Evolutionary conservation across 2,797 vertebrate genomes (phyloP).

Genomic region (Notoglanidium macrostoma): DNA sequence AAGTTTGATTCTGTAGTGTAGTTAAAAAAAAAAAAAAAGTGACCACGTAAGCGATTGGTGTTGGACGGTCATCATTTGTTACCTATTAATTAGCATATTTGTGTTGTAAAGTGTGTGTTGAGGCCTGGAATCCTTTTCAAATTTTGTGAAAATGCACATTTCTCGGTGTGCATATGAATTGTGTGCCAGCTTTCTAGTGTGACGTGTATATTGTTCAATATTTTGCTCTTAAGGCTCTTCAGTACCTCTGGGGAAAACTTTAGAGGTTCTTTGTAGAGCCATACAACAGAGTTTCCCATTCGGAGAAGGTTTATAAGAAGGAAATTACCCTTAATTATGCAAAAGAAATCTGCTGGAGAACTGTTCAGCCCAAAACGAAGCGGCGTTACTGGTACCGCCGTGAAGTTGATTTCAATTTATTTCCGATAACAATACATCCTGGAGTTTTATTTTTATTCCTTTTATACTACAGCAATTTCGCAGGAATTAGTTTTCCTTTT

Average conservation of each 20-base stretch:
- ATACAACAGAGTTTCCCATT: background rate
- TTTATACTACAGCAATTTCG: background rate
- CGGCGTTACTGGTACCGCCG: background rate
- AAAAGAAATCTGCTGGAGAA: background rate
- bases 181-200: background rate
- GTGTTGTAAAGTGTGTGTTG: background rate
- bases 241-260: background rate
- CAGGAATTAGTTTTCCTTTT: background rate
- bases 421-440: no score
- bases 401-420: background rate
- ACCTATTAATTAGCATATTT: background rate
- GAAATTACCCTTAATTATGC: background rate
- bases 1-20: background rate
- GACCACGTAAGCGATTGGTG: background rate
- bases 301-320: background rate
- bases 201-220: background rate
- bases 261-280: background rate
- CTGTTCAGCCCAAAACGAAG: background rate
- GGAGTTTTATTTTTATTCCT: background rate
- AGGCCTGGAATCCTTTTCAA: background rate
- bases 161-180: background rate
- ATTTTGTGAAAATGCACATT: background rate
- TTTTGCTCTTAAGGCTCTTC: background rate
- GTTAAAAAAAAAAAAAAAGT: background rate
- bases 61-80: no score